Evolutionary conservation across 2,797 vertebrate genomes (phyloP), one percentile per base, ranked within the genome.

Genomic region (Antrozous pallidus): DNA sequence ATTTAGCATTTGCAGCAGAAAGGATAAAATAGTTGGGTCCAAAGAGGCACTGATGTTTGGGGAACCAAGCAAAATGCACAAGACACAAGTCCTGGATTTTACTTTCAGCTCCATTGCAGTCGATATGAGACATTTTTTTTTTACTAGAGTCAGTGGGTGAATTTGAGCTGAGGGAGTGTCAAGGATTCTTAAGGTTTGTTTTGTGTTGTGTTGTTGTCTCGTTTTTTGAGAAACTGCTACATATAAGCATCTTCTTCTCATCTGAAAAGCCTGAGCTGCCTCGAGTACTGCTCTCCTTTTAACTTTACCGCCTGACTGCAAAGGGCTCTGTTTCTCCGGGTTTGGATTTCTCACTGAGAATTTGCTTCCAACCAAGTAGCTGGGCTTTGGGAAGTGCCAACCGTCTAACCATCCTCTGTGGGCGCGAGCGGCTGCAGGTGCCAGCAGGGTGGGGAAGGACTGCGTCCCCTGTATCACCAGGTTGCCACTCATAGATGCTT

Each of bases 401-500:
- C 6, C 8, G 18, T 84, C 33, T 26, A 83, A 87, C 31, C 91
- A 33, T 81, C 61, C 45, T 85, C 33, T 58, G 31, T 1, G 13
- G 26, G 20, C 2, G 10, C 0, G 0, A n/a, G 10, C 45, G 33
- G 24, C 47, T 45, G 6, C 38, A 2, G 58, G 28, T 2, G 16
- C 54, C 61, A 2, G 88, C 67, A 86, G 42, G 78, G 49, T 75
- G 47, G 54, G 83, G 71, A 8, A 84, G 22, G 88, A 61, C 73
- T n/a, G 56, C 42, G 42, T 11, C 58, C 56, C 36, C 75, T 65
- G 80, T 0, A 0, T 3, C 14, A 22, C 28, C 10, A 8, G 45
- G 24, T n/a, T 67, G 70, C 47, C 58, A 67, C 81, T 82, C 91
- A 93, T 56, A 38, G 91, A 75, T 73, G 81, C 71, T 92, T 73